phyloP scores from a whole-genome alignment of 1,140 invertebrate species.

The Metaphire vulgaris region DNA sequence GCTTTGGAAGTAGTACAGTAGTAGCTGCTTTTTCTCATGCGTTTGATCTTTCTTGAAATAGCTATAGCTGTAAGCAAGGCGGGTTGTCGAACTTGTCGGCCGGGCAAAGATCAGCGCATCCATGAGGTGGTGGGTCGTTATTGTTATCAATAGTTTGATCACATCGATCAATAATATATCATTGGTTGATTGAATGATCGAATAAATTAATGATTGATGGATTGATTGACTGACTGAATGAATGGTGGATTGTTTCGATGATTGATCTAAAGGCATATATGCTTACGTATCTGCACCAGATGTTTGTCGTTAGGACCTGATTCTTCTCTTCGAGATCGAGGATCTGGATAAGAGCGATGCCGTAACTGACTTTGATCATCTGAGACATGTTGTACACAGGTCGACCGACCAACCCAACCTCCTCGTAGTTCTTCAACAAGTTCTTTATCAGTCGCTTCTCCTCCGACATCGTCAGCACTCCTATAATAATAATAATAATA shows the following conservation, averaged over 20 bases:
- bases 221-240: too few species aligned
- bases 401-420: constrained; percentile 28
- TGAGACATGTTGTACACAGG: constrained; percentile 31
- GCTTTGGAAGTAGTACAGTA: too few species aligned
- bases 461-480: constrained; percentile 18
- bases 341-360: constrained; percentile 32
- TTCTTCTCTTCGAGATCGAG: constrained; percentile 57
- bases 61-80: too few species aligned
- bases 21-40: too few species aligned
- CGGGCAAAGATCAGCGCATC: too few species aligned
- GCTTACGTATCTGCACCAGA: constrained; percentile 69
- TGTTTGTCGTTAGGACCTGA: constrained; percentile 76
- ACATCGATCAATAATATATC: too few species aligned
- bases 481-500: background rate
- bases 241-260: background rate
- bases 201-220: background rate
- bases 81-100: too few species aligned
- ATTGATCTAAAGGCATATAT: background rate
- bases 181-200: background rate
- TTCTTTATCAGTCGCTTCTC: constrained; percentile 32
- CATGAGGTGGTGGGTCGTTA: too few species aligned
- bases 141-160: too few species aligned
- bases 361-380: constrained; percentile 25
- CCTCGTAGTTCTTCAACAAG: constrained; percentile 29
- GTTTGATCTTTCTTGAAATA: too few species aligned